These are phyloP conservation scores for Disparrhopalites patrizii DNA, from an alignment of 2,888 invertebrate genomes.

Conservation along the genomic window DNA sequence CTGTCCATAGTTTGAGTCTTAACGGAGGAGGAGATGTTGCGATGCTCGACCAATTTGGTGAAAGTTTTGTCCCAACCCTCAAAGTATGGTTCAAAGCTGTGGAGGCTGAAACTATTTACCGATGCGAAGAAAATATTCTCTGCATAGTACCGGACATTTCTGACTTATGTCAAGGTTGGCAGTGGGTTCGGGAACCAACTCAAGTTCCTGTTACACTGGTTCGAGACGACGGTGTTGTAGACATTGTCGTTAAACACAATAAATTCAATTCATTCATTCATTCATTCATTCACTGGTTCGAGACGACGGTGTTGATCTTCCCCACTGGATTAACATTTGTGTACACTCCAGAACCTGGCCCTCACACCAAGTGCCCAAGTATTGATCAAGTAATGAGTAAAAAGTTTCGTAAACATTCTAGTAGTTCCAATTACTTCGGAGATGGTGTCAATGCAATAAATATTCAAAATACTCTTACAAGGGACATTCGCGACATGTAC, in stretches of 20 bases:
- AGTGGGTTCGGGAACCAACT: conserved; percentile 55
- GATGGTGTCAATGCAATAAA: conserved; percentile 15
- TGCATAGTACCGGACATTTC: conserved; percentile 58
- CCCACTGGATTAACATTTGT: conserved; percentile 58
- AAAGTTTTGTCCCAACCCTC: conserved; percentile 56
- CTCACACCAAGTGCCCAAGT: conserved; percentile 49
- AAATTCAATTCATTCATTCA: no score
- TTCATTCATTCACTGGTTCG: no score
- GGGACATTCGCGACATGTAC: no score
- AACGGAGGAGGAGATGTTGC: conserved; percentile 58
- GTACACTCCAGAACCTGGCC: conserved; percentile 57
- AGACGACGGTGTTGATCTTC: no score
- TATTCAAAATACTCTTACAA: conserved; percentile 19
- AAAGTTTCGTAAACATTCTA: conserved; percentile 7
- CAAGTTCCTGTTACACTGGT: conserved; percentile 58
- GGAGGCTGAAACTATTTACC: conserved; percentile 57
- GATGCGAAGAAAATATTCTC: conserved; percentile 56
- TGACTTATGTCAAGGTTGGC: conserved; percentile 54
- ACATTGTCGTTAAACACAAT: no score
- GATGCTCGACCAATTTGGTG: conserved; percentile 58
- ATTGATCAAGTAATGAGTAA: conserved; percentile 43
- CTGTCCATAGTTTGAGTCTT: conserved; percentile 55
- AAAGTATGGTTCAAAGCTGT: conserved; percentile 59
- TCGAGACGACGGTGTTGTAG: conserved; percentile 57
- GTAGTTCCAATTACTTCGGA: conserved; percentile 7